These are phyloP conservation scores for Otus sunia DNA, from an alignment of 2,113 vertebrate genomes.

Conservation along the genomic window DNA sequence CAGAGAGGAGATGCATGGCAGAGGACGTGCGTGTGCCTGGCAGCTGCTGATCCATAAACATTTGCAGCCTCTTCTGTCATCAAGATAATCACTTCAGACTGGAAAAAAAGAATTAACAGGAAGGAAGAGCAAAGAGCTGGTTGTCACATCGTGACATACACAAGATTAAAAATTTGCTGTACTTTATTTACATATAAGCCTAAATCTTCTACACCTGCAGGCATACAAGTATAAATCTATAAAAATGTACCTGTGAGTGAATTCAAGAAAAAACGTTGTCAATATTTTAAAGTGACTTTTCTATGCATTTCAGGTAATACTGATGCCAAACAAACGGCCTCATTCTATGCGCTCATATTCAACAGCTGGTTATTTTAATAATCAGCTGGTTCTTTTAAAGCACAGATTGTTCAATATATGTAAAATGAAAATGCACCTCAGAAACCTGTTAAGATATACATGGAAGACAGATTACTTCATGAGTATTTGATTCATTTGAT, in stretches of 20 bases:
- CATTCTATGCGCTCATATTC: not conserved
- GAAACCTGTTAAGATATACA: not conserved
- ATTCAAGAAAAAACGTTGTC: not conserved
- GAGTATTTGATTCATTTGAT: not conserved
- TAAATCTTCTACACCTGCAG: not conserved
- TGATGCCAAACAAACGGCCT: not conserved
- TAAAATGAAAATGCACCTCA: not conserved
- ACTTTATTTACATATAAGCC: not conserved
- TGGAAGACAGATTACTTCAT: not conserved
- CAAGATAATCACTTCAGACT: not conserved
- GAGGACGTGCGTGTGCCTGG: not conserved
- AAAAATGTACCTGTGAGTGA: accelerated
- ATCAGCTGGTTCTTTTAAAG: not conserved
- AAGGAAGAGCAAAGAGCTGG: not conserved
- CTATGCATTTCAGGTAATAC: not conserved
- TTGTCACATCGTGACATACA: accelerated
- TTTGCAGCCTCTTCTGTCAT: not conserved
- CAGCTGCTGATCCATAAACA: not conserved
- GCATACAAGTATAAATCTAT: not conserved
- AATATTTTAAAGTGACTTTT: not conserved
- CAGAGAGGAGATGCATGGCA: not conserved
- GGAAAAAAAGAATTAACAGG: not conserved
- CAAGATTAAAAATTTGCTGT: not conserved
- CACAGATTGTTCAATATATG: not conserved
- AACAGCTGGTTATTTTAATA: not conserved